Percentiles rank a stretch among this genome's conserved stretches.
These are phyloP conservation scores for Phalacrocorax aristotelis DNA, from an alignment of 2,113 vertebrate genomes.

Conservation along the genomic window DNA sequence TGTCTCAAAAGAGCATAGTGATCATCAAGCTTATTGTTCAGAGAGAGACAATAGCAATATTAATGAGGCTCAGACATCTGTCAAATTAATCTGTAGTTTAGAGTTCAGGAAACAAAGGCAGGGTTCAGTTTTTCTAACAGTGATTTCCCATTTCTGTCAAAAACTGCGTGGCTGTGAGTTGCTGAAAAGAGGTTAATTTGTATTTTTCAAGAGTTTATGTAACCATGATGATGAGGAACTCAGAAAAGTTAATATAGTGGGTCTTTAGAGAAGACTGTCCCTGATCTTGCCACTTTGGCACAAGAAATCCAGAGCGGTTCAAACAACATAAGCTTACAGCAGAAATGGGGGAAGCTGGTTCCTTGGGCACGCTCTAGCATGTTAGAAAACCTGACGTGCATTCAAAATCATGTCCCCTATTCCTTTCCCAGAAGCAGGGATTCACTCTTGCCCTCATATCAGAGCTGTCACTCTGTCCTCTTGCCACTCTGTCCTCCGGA, in stretches of 20 bases:
- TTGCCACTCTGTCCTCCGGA: neutral
- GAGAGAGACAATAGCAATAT: slow-evolving; percentile 33
- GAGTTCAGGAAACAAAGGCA: neutral
- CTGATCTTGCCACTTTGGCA: neutral
- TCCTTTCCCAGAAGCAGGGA: neutral
- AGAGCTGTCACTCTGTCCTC: neutral
- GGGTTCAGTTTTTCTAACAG: slow-evolving; percentile 15
- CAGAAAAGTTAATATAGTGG: neutral
- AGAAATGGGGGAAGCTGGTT: neutral
- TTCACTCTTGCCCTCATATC: neutral
- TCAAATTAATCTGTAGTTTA: slow-evolving; percentile 31
- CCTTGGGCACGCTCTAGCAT: too few species aligned
- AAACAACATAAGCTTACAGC: neutral
- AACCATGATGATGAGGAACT: neutral
- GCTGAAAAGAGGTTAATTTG: neutral
- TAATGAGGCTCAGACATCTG: slow-evolving; percentile 40
- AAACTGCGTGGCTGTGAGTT: neutral
- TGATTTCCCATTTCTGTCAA: slow-evolving; percentile 52
- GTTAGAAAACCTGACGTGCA: neutral
- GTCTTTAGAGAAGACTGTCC: neutral
- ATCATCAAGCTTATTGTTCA: slow-evolving; percentile 15
- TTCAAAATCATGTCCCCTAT: neutral
- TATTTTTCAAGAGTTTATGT: neutral
- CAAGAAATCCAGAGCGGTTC: neutral
- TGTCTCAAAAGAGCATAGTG: neutral